Conservation (phyloP, 2,113 vertebrate species). For the Perca flavescens region DNA sequence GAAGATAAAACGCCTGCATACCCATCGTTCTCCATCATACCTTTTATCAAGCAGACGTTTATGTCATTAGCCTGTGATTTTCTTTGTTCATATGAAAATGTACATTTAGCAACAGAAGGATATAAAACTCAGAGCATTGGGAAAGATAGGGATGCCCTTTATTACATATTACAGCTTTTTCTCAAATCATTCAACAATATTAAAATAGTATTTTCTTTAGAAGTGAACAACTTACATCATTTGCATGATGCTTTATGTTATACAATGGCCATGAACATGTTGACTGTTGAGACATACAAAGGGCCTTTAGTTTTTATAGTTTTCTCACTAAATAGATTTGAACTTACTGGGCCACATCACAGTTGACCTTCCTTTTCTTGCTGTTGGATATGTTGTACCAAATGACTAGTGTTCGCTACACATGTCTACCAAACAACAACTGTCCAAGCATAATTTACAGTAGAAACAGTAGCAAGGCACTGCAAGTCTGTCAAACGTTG, state of each 20-base stretch:
- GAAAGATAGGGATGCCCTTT: constrained; percentile 3
- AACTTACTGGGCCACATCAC: not conserved
- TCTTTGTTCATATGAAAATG: not conserved
- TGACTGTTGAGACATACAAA: not conserved
- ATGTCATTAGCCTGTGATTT: not conserved
- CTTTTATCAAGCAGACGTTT: not conserved
- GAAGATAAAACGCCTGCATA: not conserved
- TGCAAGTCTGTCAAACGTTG: not conserved
- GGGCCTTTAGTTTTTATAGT: too few relatives aligned
- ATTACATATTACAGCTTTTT: constrained; percentile 5
- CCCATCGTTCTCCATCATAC: too few relatives aligned
- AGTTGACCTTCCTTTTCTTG: not conserved
- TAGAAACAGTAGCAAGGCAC: not conserved
- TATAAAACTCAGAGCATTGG: not conserved
- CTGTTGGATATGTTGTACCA: not conserved
- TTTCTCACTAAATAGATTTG: not conserved
- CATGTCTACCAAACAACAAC: too few relatives aligned
- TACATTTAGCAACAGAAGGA: not conserved
- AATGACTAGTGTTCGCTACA: not conserved
- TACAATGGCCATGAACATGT: not conserved
- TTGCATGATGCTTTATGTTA: not conserved
- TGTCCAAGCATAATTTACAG: not conserved
- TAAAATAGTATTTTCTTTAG: constrained; percentile 1
- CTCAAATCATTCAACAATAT: not conserved
- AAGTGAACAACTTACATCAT: not conserved